Percentiles rank a stretch among this genome's conserved stretches.
Conservation (phyloP, 2,888 invertebrate genomes). For the Carpatolechia fugitivella region DNA sequence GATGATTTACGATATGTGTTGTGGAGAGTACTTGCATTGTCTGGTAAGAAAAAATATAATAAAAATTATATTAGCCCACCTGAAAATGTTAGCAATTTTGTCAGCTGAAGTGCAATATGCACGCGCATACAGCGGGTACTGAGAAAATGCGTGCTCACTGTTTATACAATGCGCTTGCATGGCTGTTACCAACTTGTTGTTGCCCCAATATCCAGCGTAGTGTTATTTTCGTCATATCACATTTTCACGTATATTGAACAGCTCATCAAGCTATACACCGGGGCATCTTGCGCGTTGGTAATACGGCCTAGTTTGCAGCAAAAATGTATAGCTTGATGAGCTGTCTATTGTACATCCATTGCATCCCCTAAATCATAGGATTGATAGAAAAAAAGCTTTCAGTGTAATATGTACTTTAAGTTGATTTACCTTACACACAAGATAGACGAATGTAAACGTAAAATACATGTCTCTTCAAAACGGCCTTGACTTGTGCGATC, state of each 20-base stretch:
- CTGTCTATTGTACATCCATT: too few relatives aligned
- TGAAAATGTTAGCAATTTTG: conserved; percentile 3
- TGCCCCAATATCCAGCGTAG: background rate
- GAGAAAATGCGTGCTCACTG: background rate
- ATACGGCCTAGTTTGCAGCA: too few relatives aligned
- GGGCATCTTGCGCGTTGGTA: too few relatives aligned
- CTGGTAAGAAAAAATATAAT: background rate
- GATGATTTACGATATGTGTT: background rate
- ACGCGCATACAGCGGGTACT: background rate
- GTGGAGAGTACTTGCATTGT: background rate
- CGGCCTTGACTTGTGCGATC: background rate
- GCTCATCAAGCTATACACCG: too few relatives aligned
- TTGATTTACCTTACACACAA: too few relatives aligned
- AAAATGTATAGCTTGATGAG: too few relatives aligned
- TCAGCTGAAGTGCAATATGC: background rate
- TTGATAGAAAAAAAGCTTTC: too few relatives aligned
- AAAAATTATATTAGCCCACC: background rate
- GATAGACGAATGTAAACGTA: too few relatives aligned
- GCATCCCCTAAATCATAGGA: too few relatives aligned
- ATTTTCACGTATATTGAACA: too few relatives aligned
- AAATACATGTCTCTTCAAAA: background rate
- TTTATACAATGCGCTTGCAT: background rate
- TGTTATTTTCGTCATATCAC: too few relatives aligned
- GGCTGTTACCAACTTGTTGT: conserved; percentile 1
- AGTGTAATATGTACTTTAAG: too few relatives aligned